Evolutionary conservation across 1,140 invertebrate species (phyloP).

Genomic region (Melitaea cinxia): DNA sequence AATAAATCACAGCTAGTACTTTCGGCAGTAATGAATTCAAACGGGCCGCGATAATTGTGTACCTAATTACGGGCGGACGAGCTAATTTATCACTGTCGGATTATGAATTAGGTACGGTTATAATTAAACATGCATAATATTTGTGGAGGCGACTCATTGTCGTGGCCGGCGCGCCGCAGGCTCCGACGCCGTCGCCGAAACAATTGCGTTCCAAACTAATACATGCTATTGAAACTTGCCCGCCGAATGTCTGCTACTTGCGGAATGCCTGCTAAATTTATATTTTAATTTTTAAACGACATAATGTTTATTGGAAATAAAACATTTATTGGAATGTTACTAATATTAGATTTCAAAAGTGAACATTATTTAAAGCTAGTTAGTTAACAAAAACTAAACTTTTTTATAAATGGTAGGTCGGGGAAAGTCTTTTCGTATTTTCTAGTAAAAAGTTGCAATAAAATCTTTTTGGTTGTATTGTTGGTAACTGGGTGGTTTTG

Average conservation of each 20-base stretch:
- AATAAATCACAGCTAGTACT: conserved; percentile 74
- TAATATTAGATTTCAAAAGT: too few species aligned
- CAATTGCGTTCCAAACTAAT: conserved; percentile 69
- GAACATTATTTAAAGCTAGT: too few species aligned
- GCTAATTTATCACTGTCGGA: conserved; percentile 79
- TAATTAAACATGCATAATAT: conserved; percentile 79
- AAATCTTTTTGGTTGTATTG: too few species aligned
- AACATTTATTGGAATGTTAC: too few species aligned
- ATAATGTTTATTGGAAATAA: too few species aligned
- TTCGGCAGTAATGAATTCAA: conserved; percentile 77
- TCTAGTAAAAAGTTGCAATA: too few species aligned
- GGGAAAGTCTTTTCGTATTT: too few species aligned
- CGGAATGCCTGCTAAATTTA: conserved; percentile 15
- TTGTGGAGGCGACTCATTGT: conserved; percentile 61
- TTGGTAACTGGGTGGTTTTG: too few species aligned
- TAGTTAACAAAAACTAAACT: too few species aligned
- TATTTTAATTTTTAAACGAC: neutral
- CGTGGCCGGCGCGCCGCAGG: conserved; percentile 36
- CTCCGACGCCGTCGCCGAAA: conserved; percentile 41
- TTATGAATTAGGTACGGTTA: conserved; percentile 78
- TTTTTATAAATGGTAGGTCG: too few species aligned
- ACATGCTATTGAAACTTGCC: conserved; percentile 56
- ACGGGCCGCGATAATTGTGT: conserved; percentile 78
- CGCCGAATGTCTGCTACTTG: conserved; percentile 44
- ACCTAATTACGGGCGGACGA: conserved; percentile 75